phyloP scores from a whole-genome alignment of 2,797 vertebrate species.

The Epinephelus coioides region DNA sequence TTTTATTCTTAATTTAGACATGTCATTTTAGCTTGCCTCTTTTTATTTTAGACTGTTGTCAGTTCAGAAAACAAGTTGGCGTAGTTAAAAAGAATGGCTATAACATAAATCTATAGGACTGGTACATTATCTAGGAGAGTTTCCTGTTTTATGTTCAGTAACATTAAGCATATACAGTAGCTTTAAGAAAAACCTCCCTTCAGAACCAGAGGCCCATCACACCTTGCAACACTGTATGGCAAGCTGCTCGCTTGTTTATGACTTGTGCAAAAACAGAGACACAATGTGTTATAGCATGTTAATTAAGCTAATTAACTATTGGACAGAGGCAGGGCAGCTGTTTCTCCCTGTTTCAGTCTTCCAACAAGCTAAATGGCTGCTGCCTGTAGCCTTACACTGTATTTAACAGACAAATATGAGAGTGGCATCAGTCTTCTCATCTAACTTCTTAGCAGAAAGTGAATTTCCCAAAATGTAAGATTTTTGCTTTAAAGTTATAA shows the following conservation, averaged over 20 bases:
- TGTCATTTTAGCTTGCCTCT: not conserved
- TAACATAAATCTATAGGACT: not conserved
- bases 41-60: not conserved
- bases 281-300: too few relatives aligned
- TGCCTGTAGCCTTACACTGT: too few relatives aligned
- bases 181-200: too few relatives aligned
- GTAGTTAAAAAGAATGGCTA: not conserved
- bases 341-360: not conserved
- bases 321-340: not conserved
- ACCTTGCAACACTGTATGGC: too few relatives aligned
- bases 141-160: not conserved
- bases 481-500: not conserved
- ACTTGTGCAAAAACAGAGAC: too few relatives aligned
- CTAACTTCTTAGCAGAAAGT: not conserved
- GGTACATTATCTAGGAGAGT: not conserved
- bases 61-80: not conserved
- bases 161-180: not conserved
- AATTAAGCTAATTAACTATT: too few relatives aligned
- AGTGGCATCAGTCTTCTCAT: not conserved
- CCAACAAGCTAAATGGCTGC: not conserved
- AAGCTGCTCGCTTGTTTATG: too few relatives aligned
- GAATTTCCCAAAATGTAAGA: not conserved
- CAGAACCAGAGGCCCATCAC: too few relatives aligned
- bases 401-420: too few relatives aligned
- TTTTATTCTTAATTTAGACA: not conserved